Conservation (phyloP, 2,888 invertebrate genomes). For the Microctonus hyperodae region DNA sequence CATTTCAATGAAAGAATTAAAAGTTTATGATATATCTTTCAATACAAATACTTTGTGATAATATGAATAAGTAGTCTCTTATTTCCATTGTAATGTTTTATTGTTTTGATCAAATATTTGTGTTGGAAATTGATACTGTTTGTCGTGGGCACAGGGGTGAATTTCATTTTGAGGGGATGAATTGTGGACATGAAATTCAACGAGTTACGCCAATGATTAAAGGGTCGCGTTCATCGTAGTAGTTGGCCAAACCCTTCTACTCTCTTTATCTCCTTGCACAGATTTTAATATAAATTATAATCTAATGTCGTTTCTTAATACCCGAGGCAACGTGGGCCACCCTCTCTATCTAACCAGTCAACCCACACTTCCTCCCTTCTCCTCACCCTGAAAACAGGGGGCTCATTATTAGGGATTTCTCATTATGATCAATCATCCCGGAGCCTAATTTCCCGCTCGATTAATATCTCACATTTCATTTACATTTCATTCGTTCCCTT, state of each 20-base stretch:
- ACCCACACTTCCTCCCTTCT: too few species aligned
- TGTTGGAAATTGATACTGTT: slow-evolving; percentile 17
- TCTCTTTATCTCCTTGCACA: slow-evolving; percentile 61
- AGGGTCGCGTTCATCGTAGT: slow-evolving; percentile 51
- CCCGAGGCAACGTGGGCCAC: slow-evolving; percentile 38
- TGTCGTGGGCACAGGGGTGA: slow-evolving; percentile 30
- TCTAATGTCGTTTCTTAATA: slow-evolving; percentile 63
- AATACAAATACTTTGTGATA: not conserved
- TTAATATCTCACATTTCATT: slow-evolving; percentile 53
- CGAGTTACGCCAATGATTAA: slow-evolving; percentile 51
- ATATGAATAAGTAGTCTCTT: not conserved
- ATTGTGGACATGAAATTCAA: slow-evolving; percentile 35
- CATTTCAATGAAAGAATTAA: not conserved
- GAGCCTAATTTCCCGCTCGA: slow-evolving; percentile 59
- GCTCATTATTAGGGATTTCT: slow-evolving; percentile 61
- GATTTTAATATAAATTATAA: slow-evolving; percentile 64
- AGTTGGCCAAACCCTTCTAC: slow-evolving; percentile 41
- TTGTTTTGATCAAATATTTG: slow-evolving; percentile 19
- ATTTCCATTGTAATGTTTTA: slow-evolving; percentile 4
- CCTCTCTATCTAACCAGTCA: slow-evolving; percentile 30
- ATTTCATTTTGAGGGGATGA: slow-evolving; percentile 25
- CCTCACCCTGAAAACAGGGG: slow-evolving; percentile 30
- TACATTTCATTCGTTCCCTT: not conserved
- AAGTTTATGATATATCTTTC: slow-evolving; percentile 22
- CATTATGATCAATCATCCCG: slow-evolving; percentile 61